These are phyloP conservation scores for Diloba caeruleocephala DNA, from an alignment of 2,888 invertebrate genomes.

Conservation along the genomic window DNA sequence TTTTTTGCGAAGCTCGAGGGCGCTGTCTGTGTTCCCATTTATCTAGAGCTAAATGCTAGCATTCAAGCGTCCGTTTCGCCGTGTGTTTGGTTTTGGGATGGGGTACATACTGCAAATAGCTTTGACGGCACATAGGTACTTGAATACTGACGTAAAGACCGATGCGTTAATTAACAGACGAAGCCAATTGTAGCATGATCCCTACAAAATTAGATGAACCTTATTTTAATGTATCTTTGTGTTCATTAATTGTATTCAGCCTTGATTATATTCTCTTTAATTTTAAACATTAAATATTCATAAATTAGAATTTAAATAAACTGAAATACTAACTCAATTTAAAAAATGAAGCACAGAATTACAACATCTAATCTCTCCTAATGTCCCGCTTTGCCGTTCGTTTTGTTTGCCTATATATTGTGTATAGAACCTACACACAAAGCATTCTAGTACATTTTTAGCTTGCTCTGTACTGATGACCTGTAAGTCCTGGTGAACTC, in stretches of 20 bases:
- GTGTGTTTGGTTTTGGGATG: constrained; percentile 62
- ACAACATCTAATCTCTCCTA: constrained; percentile 19
- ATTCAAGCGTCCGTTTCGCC: constrained; percentile 67
- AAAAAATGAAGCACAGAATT: background rate
- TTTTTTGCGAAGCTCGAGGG: constrained; percentile 68
- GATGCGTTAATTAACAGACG: constrained; percentile 27
- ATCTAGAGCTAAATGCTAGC: constrained; percentile 72
- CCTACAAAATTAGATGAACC: constrained; percentile 6
- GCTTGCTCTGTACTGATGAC: constrained; percentile 44
- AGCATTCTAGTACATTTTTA: constrained; percentile 43
- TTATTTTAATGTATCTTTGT: constrained; percentile 19
- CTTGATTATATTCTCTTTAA: constrained; percentile 23
- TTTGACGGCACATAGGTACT: constrained; percentile 8
- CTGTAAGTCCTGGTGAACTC: constrained; percentile 42
- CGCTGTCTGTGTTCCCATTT: constrained; percentile 70
- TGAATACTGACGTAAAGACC: constrained; percentile 9
- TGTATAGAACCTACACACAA: constrained; percentile 35
- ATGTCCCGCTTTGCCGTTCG: constrained; percentile 25
- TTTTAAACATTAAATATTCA: constrained; percentile 31
- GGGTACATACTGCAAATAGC: constrained; percentile 18
- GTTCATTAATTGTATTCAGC: constrained; percentile 13
- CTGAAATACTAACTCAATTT: background rate
- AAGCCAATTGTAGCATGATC: constrained; percentile 12
- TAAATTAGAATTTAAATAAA: too few species aligned
- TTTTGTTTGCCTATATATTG: constrained; percentile 29